These are phyloP conservation scores for Pelecanus crispus DNA, from an alignment of 2,113 vertebrate genomes.

Conservation along the genomic window DNA sequence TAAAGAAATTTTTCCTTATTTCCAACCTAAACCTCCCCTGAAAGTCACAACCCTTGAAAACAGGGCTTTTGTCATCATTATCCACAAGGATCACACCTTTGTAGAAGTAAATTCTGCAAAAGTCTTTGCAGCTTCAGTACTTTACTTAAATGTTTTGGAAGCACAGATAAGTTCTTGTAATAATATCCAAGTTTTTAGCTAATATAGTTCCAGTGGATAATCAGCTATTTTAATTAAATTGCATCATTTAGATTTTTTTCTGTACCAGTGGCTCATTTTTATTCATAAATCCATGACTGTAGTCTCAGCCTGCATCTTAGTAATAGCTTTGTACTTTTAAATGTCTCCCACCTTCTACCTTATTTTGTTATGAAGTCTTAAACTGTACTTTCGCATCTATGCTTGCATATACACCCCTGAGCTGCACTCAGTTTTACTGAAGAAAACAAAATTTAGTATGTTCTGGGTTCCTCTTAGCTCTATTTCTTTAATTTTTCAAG, in stretches of 20 bases:
- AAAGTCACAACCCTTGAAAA: background rate
- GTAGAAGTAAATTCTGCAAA: background rate
- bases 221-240: background rate
- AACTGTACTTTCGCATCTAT: background rate
- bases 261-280: background rate
- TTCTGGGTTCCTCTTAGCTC: background rate
- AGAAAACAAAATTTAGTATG: background rate
- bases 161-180: background rate
- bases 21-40: no score
- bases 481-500: background rate
- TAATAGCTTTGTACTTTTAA: background rate
- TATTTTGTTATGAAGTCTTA: background rate
- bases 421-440: background rate
- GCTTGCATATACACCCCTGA: background rate
- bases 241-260: background rate
- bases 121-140: background rate
- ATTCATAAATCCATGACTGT: background rate
- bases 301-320: background rate
- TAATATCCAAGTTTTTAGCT: background rate
- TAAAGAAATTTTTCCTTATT: no score
- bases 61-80: background rate
- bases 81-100: background rate
- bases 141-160: background rate
- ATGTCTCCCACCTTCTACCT: background rate
- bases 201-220: background rate